These are phyloP conservation scores for Lutjanus erythropterus DNA, from an alignment of 2,113 vertebrate genomes.

Conservation along the genomic window DNA sequence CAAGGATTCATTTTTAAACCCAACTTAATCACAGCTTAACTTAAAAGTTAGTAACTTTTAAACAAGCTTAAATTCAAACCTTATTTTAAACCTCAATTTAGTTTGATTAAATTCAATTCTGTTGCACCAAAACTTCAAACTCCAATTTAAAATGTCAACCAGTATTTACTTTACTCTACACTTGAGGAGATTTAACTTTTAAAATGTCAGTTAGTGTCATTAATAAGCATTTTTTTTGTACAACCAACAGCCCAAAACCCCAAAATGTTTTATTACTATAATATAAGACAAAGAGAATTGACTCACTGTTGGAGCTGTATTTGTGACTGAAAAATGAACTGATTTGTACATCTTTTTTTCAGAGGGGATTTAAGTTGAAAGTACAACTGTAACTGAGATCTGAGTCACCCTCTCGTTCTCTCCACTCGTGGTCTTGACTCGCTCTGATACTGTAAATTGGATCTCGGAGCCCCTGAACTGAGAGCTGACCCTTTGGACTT, in stretches of 20 bases:
- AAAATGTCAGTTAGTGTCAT: too few relatives aligned
- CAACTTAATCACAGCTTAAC: too few relatives aligned
- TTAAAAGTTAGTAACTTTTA: too few relatives aligned
- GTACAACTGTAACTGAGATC: background rate
- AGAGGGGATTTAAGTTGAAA: background rate
- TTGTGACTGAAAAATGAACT: background rate
- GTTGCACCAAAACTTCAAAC: too few relatives aligned
- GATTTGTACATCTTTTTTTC: background rate
- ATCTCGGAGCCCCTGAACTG: background rate
- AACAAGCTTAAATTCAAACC: too few relatives aligned
- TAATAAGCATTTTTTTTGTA: too few relatives aligned
- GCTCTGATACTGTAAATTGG: conserved; percentile 1
- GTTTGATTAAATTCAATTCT: too few relatives aligned
- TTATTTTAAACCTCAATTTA: too few relatives aligned
- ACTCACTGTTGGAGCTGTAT: background rate
- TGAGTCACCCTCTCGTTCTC: background rate
- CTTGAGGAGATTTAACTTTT: too few relatives aligned
- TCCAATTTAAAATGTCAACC: too few relatives aligned
- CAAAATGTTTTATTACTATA: background rate
- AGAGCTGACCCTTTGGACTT: conserved; percentile 17
- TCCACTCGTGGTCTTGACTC: background rate
- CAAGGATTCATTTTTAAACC: too few relatives aligned
- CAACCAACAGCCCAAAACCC: background rate
- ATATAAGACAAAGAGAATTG: background rate
- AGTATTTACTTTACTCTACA: too few relatives aligned